phyloP scores from a whole-genome alignment of 2,888 invertebrate species.

The Carcina quercana region DNA sequence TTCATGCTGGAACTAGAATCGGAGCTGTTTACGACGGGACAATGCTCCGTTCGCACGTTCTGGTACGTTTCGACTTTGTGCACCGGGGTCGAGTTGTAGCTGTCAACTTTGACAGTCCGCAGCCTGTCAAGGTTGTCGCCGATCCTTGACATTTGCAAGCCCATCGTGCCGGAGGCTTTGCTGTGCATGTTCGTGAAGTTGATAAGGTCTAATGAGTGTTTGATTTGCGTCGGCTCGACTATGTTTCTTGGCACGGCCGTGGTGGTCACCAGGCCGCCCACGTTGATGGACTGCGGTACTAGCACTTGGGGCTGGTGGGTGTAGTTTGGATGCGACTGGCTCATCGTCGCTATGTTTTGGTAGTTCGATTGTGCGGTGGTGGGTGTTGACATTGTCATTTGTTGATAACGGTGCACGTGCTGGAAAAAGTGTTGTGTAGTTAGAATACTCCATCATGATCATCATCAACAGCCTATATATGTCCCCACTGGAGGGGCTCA shows the following conservation, averaged over 20 bases:
- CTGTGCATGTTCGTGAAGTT: constrained; percentile 47
- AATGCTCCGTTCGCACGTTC: constrained; percentile 44
- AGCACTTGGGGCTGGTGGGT: constrained; percentile 10
- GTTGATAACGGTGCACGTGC: constrained; percentile 56
- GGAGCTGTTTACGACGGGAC: constrained; percentile 63
- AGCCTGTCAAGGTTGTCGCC: constrained; percentile 46
- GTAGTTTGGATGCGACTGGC: constrained; percentile 54
- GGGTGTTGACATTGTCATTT: constrained; percentile 60
- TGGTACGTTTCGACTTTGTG: constrained; percentile 51
- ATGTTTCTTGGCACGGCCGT: constrained; percentile 39
- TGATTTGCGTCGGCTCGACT: constrained; percentile 43
- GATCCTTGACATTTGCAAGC: constrained; percentile 43
- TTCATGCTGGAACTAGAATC: constrained; percentile 83
- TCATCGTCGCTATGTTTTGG: constrained; percentile 54
- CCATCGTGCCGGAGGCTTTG: constrained; percentile 35
- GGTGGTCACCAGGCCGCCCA: constrained; percentile 32
- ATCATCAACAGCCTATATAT: too few relatives aligned
- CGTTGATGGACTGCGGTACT: constrained; percentile 20
- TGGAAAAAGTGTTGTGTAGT: too few relatives aligned
- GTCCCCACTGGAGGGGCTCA: too few relatives aligned
- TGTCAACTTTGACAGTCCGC: constrained; percentile 42
- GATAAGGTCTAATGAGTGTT: constrained; percentile 52
- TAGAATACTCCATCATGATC: too few relatives aligned
- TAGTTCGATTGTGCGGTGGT: constrained; percentile 39
- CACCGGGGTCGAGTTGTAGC: constrained; percentile 39